A percentile compares a stretch with the other conserved stretches of the same genome.
These are phyloP conservation scores for Antheraea yamamai DNA, from an alignment of 2,888 invertebrate species.

Conservation along the genomic window DNA sequence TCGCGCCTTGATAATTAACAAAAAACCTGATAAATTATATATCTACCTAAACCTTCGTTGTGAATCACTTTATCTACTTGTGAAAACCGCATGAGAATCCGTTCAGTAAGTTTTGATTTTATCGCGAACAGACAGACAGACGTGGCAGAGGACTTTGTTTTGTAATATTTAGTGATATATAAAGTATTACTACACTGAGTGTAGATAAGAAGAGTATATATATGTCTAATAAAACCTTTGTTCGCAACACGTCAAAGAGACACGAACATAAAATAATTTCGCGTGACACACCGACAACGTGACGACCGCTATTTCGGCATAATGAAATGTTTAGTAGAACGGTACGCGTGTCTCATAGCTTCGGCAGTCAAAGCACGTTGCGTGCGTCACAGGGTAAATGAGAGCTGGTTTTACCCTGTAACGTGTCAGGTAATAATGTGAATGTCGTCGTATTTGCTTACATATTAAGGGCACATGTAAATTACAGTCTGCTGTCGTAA, in stretches of 20 bases:
- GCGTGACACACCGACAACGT: slow-evolving; percentile 13
- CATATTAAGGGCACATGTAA: neutral
- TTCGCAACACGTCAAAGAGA: slow-evolving; percentile 4
- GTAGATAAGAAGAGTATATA: neutral
- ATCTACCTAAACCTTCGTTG: too few species aligned
- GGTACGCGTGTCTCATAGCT: neutral
- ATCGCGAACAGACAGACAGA: too few species aligned
- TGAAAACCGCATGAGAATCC: too few species aligned
- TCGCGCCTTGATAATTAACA: too few species aligned
- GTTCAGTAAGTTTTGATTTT: too few species aligned
- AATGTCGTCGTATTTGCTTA: neutral
- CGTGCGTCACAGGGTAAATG: slow-evolving; percentile 17
- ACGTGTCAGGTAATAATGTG: slow-evolving; percentile 35
- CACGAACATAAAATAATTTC: slow-evolving; percentile 8
- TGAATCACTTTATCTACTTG: too few species aligned
- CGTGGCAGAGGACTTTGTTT: too few species aligned
- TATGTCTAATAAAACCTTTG: neutral
- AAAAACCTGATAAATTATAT: too few species aligned
- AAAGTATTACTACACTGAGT: too few species aligned
- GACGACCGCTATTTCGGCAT: slow-evolving; percentile 6
- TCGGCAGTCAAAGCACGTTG: slow-evolving; percentile 9
- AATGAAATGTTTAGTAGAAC: neutral
- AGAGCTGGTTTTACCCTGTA: slow-evolving; percentile 15
- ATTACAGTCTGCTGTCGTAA: neutral
- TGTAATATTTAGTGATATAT: too few species aligned